phyloP scores from a whole-genome alignment of 2,113 vertebrate species.

The Eulemur rufifrons region DNA sequence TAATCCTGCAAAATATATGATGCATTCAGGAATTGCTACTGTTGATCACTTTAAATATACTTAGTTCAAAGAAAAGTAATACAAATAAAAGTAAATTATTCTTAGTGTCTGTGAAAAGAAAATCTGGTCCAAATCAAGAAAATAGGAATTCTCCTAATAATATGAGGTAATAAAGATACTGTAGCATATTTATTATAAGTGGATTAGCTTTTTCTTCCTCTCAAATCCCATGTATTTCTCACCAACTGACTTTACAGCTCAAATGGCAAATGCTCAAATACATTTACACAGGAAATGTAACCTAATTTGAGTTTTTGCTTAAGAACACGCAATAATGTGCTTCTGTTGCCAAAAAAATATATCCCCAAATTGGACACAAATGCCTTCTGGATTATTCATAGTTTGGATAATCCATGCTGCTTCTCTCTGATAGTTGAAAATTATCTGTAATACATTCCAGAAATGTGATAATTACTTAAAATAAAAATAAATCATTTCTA shows the following conservation, averaged over 20 bases:
- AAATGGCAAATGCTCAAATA: not conserved
- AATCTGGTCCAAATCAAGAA: not conserved
- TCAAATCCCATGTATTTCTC: not conserved
- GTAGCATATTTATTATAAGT: not conserved
- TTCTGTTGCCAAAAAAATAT: conserved; percentile 41
- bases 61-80: not conserved
- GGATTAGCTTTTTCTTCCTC: not conserved
- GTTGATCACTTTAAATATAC: not conserved
- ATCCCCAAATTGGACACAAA: conserved; percentile 34
- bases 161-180: not conserved
- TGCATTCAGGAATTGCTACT: not conserved
- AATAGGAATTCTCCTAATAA: not conserved
- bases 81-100: not conserved
- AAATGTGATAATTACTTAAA: conserved; percentile 68
- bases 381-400: conserved; percentile 49
- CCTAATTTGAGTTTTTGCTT: conserved; percentile 54
- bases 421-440: conserved; percentile 44
- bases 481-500: conserved; percentile 69
- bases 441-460: conserved; percentile 45
- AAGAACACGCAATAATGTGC: conserved; percentile 45
- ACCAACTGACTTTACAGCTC: not conserved
- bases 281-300: not conserved
- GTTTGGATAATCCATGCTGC: conserved; percentile 42
- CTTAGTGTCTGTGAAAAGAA: not conserved
- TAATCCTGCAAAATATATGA: not conserved